Evolutionary conservation across 2,113 vertebrate genomes (phyloP).

Genomic region (Gopherus flavomarginatus): DNA sequence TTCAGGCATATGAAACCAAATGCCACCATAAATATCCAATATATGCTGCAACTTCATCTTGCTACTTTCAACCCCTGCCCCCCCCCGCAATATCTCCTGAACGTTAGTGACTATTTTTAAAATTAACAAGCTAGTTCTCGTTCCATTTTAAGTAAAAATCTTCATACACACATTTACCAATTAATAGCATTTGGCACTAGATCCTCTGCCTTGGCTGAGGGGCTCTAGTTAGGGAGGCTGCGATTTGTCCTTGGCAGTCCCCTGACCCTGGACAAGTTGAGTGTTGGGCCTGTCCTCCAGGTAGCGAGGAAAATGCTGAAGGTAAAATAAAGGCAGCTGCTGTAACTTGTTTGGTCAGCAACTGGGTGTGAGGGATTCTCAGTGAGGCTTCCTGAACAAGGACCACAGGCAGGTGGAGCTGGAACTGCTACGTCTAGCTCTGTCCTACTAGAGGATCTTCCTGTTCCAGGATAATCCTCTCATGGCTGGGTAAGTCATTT

Average conservation of each 20-base stretch:
- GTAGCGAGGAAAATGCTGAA: background rate
- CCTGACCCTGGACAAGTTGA: background rate
- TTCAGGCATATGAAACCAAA: background rate
- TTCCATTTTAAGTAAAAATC: background rate
- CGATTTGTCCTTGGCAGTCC: background rate
- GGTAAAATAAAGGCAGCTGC: background rate
- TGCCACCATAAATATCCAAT: background rate
- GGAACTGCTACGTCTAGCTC: background rate
- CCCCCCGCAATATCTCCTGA: background rate
- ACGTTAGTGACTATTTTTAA: background rate
- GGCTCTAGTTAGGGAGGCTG: fast-evolving
- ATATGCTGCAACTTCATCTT: background rate
- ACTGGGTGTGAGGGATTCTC: background rate
- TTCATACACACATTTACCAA: background rate
- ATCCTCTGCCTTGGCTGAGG: background rate
- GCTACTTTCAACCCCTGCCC: background rate
- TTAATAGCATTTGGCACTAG: background rate
- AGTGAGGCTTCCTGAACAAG: background rate
- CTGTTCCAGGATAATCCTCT: background rate
- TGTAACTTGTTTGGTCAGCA: background rate
- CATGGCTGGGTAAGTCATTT: background rate
- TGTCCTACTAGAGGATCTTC: background rate
- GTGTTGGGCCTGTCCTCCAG: background rate
- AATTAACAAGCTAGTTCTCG: background rate
- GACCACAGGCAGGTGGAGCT: background rate